These are phyloP conservation scores for Toxonevra muliebris DNA, from an alignment of 2,888 invertebrate genomes.

Conservation along the genomic window DNA sequence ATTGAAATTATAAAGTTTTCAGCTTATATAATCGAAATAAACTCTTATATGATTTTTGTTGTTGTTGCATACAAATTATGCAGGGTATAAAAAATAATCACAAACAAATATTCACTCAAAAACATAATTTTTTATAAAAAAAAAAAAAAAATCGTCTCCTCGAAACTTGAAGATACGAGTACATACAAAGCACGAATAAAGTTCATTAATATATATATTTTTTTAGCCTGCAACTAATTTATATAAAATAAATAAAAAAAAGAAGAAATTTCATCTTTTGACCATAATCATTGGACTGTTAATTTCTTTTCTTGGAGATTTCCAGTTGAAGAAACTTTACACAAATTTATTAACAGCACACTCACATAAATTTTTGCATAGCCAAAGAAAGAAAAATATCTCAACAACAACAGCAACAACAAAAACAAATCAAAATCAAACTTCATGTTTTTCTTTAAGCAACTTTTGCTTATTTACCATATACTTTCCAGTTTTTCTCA, in stretches of 20 bases:
- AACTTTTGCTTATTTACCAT: constrained; percentile 49
- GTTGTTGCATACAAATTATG: no score
- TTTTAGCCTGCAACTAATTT: constrained; percentile 3
- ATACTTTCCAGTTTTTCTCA: constrained; percentile 25
- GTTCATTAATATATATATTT: neutral
- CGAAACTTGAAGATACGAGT: no score
- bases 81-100: no score
- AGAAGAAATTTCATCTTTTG: constrained; percentile 26
- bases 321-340: constrained; percentile 56
- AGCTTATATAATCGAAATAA: no score
- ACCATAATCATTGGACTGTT: constrained; percentile 62
- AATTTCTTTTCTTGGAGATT: constrained; percentile 47
- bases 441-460: constrained; percentile 41
- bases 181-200: neutral
- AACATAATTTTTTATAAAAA: no score
- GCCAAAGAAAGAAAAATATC: neutral
- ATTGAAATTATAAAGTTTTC: no score
- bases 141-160: no score
- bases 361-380: neutral
- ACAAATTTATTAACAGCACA: neutral
- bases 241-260: neutral
- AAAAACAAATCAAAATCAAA: constrained; percentile 25
- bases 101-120: no score
- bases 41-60: no score
- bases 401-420: constrained; percentile 20